These are phyloP conservation scores for Mayetiola destructor DNA, from an alignment of 2,888 invertebrate genomes.

Conservation along the genomic window DNA sequence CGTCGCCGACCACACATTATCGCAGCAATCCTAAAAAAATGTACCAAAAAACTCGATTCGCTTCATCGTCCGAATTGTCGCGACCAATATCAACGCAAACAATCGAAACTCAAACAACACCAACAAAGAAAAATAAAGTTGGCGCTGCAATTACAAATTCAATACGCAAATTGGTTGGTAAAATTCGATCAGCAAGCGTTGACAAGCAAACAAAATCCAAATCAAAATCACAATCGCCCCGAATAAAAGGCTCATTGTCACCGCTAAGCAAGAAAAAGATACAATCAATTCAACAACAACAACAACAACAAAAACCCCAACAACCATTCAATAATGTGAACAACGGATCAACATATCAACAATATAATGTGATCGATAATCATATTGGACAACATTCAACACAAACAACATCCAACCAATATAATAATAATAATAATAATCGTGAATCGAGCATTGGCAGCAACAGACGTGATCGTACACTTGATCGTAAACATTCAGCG, in stretches of 20 bases:
- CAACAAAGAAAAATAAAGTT: constrained; percentile 36
- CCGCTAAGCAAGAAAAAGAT: constrained; percentile 20
- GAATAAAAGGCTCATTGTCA: constrained; percentile 46
- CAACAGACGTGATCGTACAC: constrained; percentile 21
- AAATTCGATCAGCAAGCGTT: constrained; percentile 61
- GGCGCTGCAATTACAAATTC: constrained; percentile 61
- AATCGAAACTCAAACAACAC: constrained; percentile 31
- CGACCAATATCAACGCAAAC: constrained; percentile 28
- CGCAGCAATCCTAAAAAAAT: constrained; percentile 42
- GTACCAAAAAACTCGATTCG: constrained; percentile 60
- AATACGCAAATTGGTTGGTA: constrained; percentile 65
- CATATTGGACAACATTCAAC: constrained; percentile 26
- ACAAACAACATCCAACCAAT: constrained; percentile 12
- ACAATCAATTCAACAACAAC: background rate
- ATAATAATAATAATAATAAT: constrained; percentile 18
- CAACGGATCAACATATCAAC: constrained; percentile 32
- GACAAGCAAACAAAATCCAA: constrained; percentile 48
- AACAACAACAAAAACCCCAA: constrained; percentile 23
- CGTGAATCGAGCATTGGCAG: constrained; percentile 24
- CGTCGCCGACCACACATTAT: constrained; percentile 36
- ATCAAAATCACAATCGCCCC: too few species aligned
- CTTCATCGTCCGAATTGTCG: constrained; percentile 25
- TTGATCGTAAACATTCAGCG: constrained; percentile 22
- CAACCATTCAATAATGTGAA: constrained; percentile 27
- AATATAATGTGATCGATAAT: constrained; percentile 36